A percentile compares a stretch with the other conserved stretches of the same genome.
phyloP scores from a whole-genome alignment of 2,113 vertebrate genomes.

The Eidolon helvum region DNA sequence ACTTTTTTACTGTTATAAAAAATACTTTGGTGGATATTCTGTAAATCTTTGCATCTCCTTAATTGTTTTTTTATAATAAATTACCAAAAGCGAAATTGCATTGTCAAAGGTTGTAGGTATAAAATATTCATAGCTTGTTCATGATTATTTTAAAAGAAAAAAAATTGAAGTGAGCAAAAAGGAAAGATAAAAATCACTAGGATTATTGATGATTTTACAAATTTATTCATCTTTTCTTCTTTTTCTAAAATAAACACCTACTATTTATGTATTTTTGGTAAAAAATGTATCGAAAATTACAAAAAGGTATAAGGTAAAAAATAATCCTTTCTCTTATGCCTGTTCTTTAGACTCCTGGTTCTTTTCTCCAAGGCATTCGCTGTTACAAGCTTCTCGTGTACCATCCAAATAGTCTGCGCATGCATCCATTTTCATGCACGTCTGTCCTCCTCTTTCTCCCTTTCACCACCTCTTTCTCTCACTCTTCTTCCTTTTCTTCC shows the following conservation, averaged over 20 bases:
- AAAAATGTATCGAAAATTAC: neutral
- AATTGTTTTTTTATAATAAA: conserved; percentile 22
- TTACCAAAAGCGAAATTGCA: neutral
- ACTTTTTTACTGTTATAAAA: conserved; percentile 26
- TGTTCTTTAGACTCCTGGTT: neutral
- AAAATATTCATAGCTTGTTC: conserved; percentile 1
- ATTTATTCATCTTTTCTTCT: neutral
- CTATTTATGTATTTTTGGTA: neutral
- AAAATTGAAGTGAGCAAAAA: neutral
- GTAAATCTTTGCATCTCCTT: neutral
- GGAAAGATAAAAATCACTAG: neutral
- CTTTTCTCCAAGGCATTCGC: neutral
- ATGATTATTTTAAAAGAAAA: neutral
- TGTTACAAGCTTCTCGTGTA: neutral
- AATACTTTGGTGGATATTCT: neutral
- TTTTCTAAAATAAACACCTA: neutral
- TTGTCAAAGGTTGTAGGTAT: neutral
- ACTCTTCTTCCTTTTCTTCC: neutral
- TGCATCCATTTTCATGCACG: rapidly evolving
- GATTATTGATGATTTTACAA: neutral
- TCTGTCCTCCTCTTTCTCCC: too few relatives aligned
- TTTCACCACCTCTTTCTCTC: neutral
- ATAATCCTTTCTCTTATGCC: neutral
- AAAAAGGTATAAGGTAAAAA: neutral
- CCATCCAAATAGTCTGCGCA: neutral